A percentile compares a stretch with the other conserved stretches of the same genome.
These are phyloP conservation scores for Brachycybe producta DNA, from an alignment of 2,888 invertebrate genomes.

Conservation along the genomic window DNA sequence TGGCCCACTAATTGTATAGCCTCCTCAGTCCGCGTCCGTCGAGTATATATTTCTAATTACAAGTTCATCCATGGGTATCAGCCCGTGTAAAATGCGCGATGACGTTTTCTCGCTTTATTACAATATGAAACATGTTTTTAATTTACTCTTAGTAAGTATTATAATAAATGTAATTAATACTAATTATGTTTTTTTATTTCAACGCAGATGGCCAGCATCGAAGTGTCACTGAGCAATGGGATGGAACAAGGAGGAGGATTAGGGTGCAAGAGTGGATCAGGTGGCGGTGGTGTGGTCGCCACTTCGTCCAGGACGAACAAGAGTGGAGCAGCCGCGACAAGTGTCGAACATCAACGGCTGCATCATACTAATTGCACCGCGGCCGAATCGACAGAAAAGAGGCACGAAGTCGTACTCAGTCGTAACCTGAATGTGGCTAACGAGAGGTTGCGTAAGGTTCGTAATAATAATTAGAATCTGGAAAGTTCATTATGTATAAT, in stretches of 20 bases:
- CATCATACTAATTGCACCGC: not conserved
- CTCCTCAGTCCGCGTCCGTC: too few relatives aligned
- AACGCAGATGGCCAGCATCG: constrained; percentile 16
- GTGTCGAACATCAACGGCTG: not conserved
- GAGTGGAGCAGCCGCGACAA: not conserved
- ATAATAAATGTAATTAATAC: not conserved
- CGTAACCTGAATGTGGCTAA: not conserved
- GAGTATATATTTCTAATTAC: too few relatives aligned
- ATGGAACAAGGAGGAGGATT: not conserved
- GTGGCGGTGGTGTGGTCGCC: too few relatives aligned
- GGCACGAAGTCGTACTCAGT: not conserved
- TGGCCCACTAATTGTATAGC: too few relatives aligned
- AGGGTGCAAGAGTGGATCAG: not conserved
- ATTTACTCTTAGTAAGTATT: not conserved
- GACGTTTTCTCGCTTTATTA: too few relatives aligned
- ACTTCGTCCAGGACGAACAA: not conserved
- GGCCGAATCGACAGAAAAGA: not conserved
- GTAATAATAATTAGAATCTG: not conserved
- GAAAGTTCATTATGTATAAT: not conserved
- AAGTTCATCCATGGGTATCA: too few relatives aligned
- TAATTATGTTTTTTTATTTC: not conserved
- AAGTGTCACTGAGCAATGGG: constrained; percentile 9
- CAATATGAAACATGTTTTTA: not conserved
- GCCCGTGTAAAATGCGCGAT: too few relatives aligned
- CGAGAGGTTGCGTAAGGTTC: not conserved